These are phyloP conservation scores for Cuniculus paca DNA, from an alignment of 2,797 vertebrate genomes.

Conservation along the genomic window DNA sequence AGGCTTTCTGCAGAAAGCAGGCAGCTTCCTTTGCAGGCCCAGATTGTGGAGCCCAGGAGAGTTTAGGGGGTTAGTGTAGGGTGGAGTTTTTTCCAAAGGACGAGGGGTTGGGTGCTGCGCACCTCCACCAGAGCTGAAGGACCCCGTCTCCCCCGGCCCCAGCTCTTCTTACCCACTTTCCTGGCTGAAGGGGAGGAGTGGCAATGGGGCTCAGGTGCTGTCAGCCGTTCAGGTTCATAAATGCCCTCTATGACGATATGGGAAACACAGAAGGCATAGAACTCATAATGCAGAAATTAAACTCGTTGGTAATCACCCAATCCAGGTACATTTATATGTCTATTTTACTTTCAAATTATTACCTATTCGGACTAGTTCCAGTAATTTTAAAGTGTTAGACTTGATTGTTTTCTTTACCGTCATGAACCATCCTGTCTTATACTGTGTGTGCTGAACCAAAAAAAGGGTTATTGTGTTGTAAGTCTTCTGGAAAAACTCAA, in stretches of 20 bases:
- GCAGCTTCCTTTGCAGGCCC: not conserved
- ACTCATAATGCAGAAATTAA: not conserved
- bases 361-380: slow-evolving; percentile 17
- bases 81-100: not conserved
- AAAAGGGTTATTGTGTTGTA: not conserved
- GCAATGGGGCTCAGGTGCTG: not conserved
- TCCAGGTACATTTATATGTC: not conserved
- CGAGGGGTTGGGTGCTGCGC: not conserved
- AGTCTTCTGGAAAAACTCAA: slow-evolving; percentile 55
- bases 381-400: not conserved
- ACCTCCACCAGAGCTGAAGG: not conserved
- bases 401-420: slow-evolving; percentile 29
- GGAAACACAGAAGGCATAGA: not conserved
- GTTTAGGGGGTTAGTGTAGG: too few species aligned
- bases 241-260: not conserved
- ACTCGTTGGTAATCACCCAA: not conserved
- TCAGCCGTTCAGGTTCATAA: not conserved
- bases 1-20: not conserved
- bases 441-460: slow-evolving; percentile 31
- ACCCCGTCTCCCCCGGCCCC: not conserved
- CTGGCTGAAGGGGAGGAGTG: not conserved
- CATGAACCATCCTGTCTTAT: slow-evolving; percentile 26
- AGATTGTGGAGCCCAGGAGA: not conserved
- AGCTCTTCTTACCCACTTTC: not conserved
- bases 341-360: not conserved